Percentiles rank a stretch among this genome's conserved stretches.
These are phyloP conservation scores for Capitella teleta DNA, from an alignment of 1,140 invertebrate species.

Conservation along the genomic window DNA sequence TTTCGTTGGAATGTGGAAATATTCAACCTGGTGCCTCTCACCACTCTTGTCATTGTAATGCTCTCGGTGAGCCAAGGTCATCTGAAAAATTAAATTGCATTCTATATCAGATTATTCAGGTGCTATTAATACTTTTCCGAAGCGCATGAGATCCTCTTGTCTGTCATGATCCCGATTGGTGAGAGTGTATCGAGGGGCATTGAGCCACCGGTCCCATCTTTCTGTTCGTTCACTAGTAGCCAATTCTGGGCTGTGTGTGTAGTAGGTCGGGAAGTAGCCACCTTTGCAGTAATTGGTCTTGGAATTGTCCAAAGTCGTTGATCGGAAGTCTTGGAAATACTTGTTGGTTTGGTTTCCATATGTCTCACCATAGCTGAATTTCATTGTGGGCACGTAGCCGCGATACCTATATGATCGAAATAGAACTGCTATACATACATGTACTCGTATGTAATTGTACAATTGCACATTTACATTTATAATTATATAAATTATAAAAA, in stretches of 20 bases:
- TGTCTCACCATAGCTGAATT: conserved; percentile 43
- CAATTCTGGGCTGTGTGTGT: conserved; percentile 36
- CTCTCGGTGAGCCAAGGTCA: conserved; percentile 28
- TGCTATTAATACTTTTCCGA: conserved; percentile 36
- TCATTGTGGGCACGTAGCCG: conserved; percentile 41
- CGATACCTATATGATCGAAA: conserved; percentile 26
- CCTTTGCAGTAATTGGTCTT: conserved; percentile 31
- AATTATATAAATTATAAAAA: background rate
- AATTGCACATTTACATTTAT: background rate
- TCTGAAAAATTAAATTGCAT: background rate
- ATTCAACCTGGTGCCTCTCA: conserved; percentile 29
- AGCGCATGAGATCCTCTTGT: conserved; percentile 29
- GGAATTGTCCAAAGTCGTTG: conserved; percentile 31
- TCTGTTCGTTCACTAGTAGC: conserved; percentile 33
- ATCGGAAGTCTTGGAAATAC: conserved; percentile 43
- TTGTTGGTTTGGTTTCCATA: conserved; percentile 40
- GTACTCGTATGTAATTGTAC: background rate
- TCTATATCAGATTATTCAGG: no score
- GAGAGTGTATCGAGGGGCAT: conserved; percentile 32
- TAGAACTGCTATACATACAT: background rate
- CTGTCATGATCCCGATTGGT: conserved; percentile 37
- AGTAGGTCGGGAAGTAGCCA: conserved; percentile 39
- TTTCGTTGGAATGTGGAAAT: conserved; percentile 32
- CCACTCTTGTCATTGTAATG: conserved; percentile 37
- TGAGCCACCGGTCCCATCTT: conserved; percentile 30